Base-by-base conservation (phyloP, 2,113 vertebrate genomes). In the Neodontobutis hainanensis region DNA sequence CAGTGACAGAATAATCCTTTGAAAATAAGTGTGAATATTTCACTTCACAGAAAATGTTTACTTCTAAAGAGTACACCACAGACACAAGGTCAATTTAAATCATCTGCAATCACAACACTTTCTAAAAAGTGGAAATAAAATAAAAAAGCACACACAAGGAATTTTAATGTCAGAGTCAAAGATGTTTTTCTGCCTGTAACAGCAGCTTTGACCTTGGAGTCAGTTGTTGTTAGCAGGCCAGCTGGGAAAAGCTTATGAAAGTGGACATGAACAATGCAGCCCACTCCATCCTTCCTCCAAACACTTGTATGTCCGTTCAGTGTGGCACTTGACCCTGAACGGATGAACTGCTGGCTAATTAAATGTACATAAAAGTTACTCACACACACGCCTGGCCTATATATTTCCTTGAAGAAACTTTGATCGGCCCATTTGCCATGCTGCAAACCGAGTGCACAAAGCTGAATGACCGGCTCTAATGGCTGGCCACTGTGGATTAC, bases 401-500 rank as follows among this genome's bases (percentile, higher is more conserved):
- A 55, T 46, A 55, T 61, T 51, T 47, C 32, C 44, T 70, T 55
- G 36, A 58, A 68, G 66, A 57, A 78, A 63, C 63, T 68, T 47
- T 80, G 51, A 76, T 75, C 61, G 5, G 60, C 65, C 52, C 59
- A 63, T 83, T 75, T 70, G 65, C 71, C 44, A 55, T 55, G 62
- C 36, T 45, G 52, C 34, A 59, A 70, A 74, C 73, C 27, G 62
- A 66, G 78, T 77, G 76, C 61, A 78, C 73, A 65, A 68, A 75
- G 68, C 66, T 72, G 75, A 76, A 50, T 76, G 78, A 87, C 68
- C 71, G 61, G 61, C 55, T 40, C 62, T 70, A 80, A 73, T 75
- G 73, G 45, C 65, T 63, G 56, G 72, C 47, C 67, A 2, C 61
- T 75, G 57, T 60, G 69, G 61, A 84, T 89, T 82, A 79, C 65